Base-by-base conservation (phyloP, 2,797 vertebrate species). In the Buphagus erythrorhynchus region DNA sequence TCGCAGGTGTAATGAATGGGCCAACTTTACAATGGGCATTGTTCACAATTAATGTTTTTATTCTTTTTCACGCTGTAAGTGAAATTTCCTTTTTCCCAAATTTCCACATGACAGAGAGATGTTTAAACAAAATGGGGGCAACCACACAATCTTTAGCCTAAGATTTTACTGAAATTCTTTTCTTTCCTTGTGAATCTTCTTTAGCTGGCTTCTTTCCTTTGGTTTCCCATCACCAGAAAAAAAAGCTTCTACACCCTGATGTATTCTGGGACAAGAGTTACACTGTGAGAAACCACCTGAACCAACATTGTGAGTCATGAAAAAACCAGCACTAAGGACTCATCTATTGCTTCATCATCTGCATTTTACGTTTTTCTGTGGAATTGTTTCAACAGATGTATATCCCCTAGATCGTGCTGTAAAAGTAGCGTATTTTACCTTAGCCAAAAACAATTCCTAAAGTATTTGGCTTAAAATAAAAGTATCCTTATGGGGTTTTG, bases 371-470 rank as follows among this genome's bases (percentile, higher is more conserved):
- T 90, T 93, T 93, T 94, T 83, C 79, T 58, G 13, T 86, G 79
- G 62, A 95, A 96, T 83, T 45, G 15, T 40, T 93, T 95, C 88
- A 90, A 67, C 92, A 95, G 82, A 95, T 95, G 79, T 88, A 90
- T 88, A 94, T 93, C 85, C 94, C 68, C 79, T 63, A 52, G 91
- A 75, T 69, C 4, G 7, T 69, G 45, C 54, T 86, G 62, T 54
- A 86, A 71, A 22, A 76, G 61, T 75, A 90, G 61, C 51, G 21
- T 94, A 67, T 80, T 89, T 72, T 88, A 68, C 65, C 79, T 57
- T 51, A 51, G 87, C 90, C 54, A 77, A 94, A 94, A 94, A 35
- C 54, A 88, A 83, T 94, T 96, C 79, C 62, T 75, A 42, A 94
- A 78, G 82, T 91, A 94, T 91, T 93, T 95, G 85, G 82, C 79